Evolutionary conservation across 2,797 vertebrate genomes (phyloP).

Genomic region (Chelmon rostratus): DNA sequence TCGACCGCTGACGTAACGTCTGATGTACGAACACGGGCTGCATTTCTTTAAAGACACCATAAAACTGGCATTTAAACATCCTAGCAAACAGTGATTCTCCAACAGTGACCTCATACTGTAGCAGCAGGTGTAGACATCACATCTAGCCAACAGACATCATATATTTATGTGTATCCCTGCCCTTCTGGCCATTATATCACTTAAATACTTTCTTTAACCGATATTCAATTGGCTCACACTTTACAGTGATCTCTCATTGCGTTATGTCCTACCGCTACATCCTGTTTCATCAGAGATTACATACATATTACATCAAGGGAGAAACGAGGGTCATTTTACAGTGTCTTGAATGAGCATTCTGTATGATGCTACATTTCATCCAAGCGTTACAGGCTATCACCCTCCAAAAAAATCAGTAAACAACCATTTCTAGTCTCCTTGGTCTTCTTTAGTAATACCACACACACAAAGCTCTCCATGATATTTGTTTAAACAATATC

Average conservation of each 20-base stretch:
- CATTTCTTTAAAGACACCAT: neutral
- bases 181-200: neutral
- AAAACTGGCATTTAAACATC: neutral
- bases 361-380: neutral
- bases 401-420: neutral
- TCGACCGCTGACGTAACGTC: neutral
- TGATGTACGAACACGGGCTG: neutral
- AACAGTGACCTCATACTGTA: slow-evolving; percentile 1
- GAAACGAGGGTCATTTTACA: neutral
- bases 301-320: neutral
- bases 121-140: neutral
- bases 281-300: neutral
- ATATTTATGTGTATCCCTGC: neutral
- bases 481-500: slow-evolving; percentile 29
- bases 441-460: slow-evolving; percentile 15
- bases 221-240: neutral
- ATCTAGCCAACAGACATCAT: neutral
- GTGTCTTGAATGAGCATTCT: neutral
- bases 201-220: neutral
- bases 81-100: neutral
- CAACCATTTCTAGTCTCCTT: slow-evolving; percentile 2
- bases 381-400: neutral
- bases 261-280: neutral
- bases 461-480: slow-evolving; percentile 7
- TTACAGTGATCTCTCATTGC: neutral